Percentiles rank a stretch among this genome's conserved stretches.
Conservation (phyloP, 2,888 invertebrate species). For the Rhaphigaster nebulosa region DNA sequence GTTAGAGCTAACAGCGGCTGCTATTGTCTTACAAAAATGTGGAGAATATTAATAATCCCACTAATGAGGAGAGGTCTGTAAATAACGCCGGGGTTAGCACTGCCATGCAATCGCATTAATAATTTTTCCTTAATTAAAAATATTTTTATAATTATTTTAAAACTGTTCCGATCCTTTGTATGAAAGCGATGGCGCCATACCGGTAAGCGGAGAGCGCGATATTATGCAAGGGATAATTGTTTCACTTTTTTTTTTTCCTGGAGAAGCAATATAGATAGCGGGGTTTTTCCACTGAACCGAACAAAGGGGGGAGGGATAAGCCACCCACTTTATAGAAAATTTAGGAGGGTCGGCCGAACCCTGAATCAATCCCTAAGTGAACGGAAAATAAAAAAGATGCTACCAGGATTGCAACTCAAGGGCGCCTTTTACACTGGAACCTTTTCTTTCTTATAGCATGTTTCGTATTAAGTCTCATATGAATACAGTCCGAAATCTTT, state of each 20-base stretch:
- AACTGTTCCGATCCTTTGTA: neutral
- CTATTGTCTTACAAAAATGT: neutral
- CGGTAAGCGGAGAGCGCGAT: neutral
- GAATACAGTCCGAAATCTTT: neutral
- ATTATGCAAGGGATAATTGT: slow-evolving; percentile 14
- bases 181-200: neutral
- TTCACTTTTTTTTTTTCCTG: neutral
- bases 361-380: slow-evolving; percentile 1
- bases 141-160: neutral
- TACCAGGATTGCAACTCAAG: slow-evolving; percentile 14
- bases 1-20: neutral
- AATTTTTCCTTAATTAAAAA: neutral
- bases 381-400: slow-evolving; percentile 14
- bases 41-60: neutral
- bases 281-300: slow-evolving; percentile 4
- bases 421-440: neutral
- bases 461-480: neutral
- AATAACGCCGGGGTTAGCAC: neutral
- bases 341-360: neutral
- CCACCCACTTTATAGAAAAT: slow-evolving; percentile 14
- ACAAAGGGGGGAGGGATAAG: neutral
- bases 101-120: neutral
- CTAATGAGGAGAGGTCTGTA: neutral
- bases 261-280: slow-evolving; percentile 8
- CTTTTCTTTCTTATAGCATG: neutral